Base-by-base conservation (phyloP, 2,888 invertebrate species). In the Microplitis deprimator region DNA sequence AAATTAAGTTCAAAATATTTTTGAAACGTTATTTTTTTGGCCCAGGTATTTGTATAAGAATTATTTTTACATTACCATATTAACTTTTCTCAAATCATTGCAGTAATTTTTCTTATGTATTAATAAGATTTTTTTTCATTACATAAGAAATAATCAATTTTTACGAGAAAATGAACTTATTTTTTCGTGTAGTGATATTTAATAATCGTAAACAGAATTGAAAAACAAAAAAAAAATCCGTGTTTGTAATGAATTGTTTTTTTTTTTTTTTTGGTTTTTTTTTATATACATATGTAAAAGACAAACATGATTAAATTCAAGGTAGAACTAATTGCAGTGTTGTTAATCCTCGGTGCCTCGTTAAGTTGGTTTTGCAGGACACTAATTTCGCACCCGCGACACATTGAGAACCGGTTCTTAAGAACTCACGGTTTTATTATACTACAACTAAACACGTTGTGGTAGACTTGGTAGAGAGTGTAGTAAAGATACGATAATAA, bases 311-410 rank as follows among this genome's bases (percentile, higher is more conserved):
- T 61, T 72, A 72, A 72, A 72, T 72, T 17, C 16, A 16, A 72
- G 39, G 62, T 61, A 72, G 62, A 72, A 72, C 71, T 72, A 62
- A 72, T 72, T 72, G 71, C 71, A 62, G 60, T 38, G 38, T 62
- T 62, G 71, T 72, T 72, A 72, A 72, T 72, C 39, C 62, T 60
- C 50, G 71, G 38, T 61, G 71, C 62, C 60, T 72, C 71, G n/a
- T 71, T 71, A 71, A 71, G 38, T 62, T 61, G 61, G 70, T 70
- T 70, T 62, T 72, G 71, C 62, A 29, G 62, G 71, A 72, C 71
- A 72, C 71, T 72, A 72, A 72, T 72, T 72, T 72, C 20, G 62
- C 71, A 62, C 71, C 41, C 60, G 62, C 41, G 13, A 61, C 16
- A 61, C 59, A 61, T 39, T 61, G 29, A 71, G 16, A 71, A 71